These are phyloP conservation scores for Battus philenor DNA, from an alignment of 1,140 invertebrate genomes.

Conservation along the genomic window DNA sequence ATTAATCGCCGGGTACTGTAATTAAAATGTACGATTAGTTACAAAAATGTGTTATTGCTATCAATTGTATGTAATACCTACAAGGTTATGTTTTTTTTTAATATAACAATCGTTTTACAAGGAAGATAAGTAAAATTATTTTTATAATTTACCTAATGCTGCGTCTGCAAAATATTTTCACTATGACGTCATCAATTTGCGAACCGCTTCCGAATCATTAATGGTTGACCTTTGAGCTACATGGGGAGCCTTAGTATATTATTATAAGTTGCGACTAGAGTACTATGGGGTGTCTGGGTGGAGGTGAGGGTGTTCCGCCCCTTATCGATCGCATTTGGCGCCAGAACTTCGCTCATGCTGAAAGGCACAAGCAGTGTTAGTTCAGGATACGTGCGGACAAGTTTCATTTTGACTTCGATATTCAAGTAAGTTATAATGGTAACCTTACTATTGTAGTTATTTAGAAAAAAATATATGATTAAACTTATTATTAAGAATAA, in stretches of 20 bases:
- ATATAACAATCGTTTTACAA: too few species aligned
- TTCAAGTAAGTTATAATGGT: not conserved
- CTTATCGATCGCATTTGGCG: conserved; percentile 4
- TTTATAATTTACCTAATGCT: conserved; percentile 6
- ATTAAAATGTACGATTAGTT: too few species aligned
- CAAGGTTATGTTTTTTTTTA: too few species aligned
- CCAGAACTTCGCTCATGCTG: conserved; percentile 2
- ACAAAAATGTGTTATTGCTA: too few species aligned
- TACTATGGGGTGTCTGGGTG: conserved; percentile 14
- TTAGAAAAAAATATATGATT: too few species aligned
- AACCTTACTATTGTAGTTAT: not conserved
- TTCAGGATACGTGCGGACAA: conserved; percentile 2
- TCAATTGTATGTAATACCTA: too few species aligned
- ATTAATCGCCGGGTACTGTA: too few species aligned
- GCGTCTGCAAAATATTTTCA: conserved; percentile 14
- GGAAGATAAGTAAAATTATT: too few species aligned
- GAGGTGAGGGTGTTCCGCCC: conserved; percentile 15
- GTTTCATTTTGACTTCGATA: not conserved
- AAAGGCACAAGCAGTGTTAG: not conserved
- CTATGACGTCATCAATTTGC: conserved; percentile 10
- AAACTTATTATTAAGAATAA: too few species aligned
- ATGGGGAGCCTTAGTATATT: not conserved
- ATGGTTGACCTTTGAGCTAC: conserved; percentile 3
- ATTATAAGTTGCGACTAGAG: not conserved
- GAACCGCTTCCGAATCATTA: not conserved